Percentiles rank a stretch among this genome's conserved stretches.
Conservation (phyloP, 2,113 vertebrate species). For the Pelusios castaneus region DNA sequence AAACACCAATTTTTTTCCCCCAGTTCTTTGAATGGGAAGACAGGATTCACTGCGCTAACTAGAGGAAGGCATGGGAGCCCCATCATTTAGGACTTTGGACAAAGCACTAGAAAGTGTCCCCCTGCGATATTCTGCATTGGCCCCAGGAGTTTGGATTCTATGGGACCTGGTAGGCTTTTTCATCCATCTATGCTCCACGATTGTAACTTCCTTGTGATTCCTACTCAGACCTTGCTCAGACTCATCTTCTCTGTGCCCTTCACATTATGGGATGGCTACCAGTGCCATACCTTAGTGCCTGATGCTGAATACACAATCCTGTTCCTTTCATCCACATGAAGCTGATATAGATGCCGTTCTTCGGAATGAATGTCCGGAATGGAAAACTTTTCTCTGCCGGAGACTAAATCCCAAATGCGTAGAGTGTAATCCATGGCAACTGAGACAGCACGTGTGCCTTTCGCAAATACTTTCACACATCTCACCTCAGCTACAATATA, state of each 20-base stretch:
- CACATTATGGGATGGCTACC: background rate
- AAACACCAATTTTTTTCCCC: background rate
- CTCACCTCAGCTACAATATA: constrained; percentile 74
- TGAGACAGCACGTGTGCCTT: constrained; percentile 74
- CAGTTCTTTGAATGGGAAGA: background rate
- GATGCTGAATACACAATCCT: constrained; percentile 67
- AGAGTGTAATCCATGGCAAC: constrained; percentile 78
- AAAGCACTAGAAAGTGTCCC: background rate
- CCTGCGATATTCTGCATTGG: background rate
- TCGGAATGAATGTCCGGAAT: constrained; percentile 54
- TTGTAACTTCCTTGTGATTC: background rate
- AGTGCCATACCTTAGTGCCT: constrained; percentile 71
- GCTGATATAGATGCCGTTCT: constrained; percentile 50
- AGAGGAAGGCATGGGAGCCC: background rate
- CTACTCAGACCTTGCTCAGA: background rate
- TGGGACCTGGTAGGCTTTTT: background rate
- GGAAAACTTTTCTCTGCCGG: constrained; percentile 72
- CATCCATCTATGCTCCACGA: background rate
- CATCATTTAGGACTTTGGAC: background rate
- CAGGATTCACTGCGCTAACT: background rate
- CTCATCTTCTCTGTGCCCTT: background rate
- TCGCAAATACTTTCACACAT: constrained; percentile 63
- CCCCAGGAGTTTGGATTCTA: background rate
- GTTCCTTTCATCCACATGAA: constrained; percentile 71
- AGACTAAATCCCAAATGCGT: constrained; percentile 77